A percentile compares a stretch with the other conserved stretches of the same genome.
Conservation (phyloP, 2,113 vertebrate species). For the Morphnarchus princeps region DNA sequence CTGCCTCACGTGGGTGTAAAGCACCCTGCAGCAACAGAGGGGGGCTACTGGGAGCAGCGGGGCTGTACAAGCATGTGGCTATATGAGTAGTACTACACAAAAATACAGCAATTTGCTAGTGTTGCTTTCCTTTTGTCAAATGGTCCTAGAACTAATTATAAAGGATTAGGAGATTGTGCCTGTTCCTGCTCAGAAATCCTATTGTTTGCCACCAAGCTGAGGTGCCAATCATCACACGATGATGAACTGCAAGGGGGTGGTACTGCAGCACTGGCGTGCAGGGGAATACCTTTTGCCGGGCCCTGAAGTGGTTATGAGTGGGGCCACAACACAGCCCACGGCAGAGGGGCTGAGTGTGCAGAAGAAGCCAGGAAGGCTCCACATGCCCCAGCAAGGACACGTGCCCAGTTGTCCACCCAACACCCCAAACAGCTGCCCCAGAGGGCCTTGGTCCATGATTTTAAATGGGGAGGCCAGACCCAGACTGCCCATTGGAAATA, state of each 20-base stretch:
- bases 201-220: background rate
- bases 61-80: background rate
- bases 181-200: background rate
- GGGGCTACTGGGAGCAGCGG: background rate
- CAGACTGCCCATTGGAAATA: background rate
- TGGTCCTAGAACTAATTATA: background rate
- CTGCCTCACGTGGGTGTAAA: background rate
- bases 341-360: background rate
- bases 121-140: background rate
- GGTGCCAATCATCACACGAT: background rate
- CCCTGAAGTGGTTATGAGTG: background rate
- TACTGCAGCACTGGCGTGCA: background rate
- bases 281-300: background rate
- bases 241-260: background rate
- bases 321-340: accelerated
- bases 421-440: background rate
- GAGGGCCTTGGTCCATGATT: accelerated
- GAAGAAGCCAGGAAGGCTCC: background rate
- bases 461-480: background rate
- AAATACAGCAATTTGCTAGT: background rate
- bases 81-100: background rate
- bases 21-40: background rate
- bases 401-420: accelerated
- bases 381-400: background rate
- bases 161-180: background rate